A percentile compares a stretch with the other conserved stretches of the same genome.
phyloP scores from a whole-genome alignment of 2,888 invertebrate species.

The Caenorhabditis sp. region DNA sequence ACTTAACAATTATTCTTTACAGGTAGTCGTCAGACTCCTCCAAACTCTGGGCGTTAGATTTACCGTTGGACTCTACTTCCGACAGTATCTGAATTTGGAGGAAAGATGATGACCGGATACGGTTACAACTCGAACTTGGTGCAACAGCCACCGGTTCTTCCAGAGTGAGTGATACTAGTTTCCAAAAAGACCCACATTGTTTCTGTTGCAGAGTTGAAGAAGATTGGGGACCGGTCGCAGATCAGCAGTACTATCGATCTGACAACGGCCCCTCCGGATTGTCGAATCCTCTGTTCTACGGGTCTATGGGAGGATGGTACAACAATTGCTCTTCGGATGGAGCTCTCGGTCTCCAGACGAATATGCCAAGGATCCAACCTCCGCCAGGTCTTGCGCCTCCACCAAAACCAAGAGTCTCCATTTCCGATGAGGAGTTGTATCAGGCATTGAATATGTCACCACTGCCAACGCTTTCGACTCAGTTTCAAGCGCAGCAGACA shows the following conservation, averaged over 20 bases:
- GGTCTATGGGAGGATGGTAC: slow-evolving; percentile 46
- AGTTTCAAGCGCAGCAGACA: slow-evolving; percentile 9
- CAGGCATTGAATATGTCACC: slow-evolving; percentile 60
- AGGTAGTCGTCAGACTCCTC: slow-evolving; percentile 61
- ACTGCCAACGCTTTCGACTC: background rate
- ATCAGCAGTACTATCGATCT: slow-evolving; percentile 36
- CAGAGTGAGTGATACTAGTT: slow-evolving; percentile 26
- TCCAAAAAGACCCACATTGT: background rate
- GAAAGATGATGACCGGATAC: slow-evolving; percentile 62
- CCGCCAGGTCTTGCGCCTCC: slow-evolving; percentile 21
- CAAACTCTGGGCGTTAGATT: slow-evolving; percentile 63
- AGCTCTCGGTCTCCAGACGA: background rate
- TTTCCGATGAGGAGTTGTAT: slow-evolving; percentile 59
- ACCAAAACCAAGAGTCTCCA: slow-evolving; percentile 52
- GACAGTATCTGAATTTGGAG: background rate
- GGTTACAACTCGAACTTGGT: slow-evolving; percentile 54
- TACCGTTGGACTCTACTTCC: slow-evolving; percentile 37
- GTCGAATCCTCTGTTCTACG: slow-evolving; percentile 49
- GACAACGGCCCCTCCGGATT: slow-evolving; percentile 37
- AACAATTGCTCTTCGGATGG: slow-evolving; percentile 3
- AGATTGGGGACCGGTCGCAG: slow-evolving; percentile 34
- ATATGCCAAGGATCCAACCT: background rate
- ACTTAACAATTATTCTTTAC: slow-evolving; percentile 31
- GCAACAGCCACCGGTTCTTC: slow-evolving; percentile 50
- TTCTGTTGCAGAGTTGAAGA: slow-evolving; percentile 50